A percentile compares a stretch with the other conserved stretches of the same genome.
Evolutionary conservation across 92 coral and sea anemone species (phyloP).

Genomic region (Siderastrea siderea): DNA sequence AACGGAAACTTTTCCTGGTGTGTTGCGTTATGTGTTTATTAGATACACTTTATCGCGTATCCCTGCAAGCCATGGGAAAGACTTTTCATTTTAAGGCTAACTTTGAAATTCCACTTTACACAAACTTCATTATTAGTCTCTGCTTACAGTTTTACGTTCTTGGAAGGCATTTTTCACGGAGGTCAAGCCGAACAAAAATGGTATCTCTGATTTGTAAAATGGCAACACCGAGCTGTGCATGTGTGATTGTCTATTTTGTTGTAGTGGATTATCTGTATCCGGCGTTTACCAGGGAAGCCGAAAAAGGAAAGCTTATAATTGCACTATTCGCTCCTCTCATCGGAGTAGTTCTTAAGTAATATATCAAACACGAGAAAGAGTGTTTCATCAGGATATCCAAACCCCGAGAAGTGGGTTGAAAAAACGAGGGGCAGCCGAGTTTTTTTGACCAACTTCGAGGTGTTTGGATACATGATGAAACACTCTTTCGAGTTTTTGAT

Average conservation of each 20-base stretch:
- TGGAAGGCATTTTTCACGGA: background rate
- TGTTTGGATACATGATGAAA: too few relatives aligned
- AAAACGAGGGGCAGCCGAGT: too few relatives aligned
- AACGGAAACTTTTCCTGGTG: conserved; percentile 8
- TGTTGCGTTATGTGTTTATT: background rate
- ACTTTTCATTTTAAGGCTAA: background rate
- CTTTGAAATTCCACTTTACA: background rate
- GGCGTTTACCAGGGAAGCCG: background rate
- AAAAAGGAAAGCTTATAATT: background rate
- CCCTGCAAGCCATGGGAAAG: background rate
- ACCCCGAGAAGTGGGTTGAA: too few relatives aligned
- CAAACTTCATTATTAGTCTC: background rate
- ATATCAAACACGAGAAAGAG: too few relatives aligned
- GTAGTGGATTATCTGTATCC: background rate
- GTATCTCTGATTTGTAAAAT: background rate
- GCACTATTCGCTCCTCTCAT: conserved; percentile 22
- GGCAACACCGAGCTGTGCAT: background rate
- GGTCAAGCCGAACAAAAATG: background rate
- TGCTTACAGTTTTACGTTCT: background rate
- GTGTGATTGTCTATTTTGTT: background rate
- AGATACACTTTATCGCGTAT: conserved; percentile 14
- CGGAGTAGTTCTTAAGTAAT: conserved; percentile 4
- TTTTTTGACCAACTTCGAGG: too few relatives aligned
- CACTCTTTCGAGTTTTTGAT: too few relatives aligned
- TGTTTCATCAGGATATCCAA: too few relatives aligned